Base-by-base conservation (phyloP, 2,888 invertebrate species). In the Chelonus formosanus region DNA sequence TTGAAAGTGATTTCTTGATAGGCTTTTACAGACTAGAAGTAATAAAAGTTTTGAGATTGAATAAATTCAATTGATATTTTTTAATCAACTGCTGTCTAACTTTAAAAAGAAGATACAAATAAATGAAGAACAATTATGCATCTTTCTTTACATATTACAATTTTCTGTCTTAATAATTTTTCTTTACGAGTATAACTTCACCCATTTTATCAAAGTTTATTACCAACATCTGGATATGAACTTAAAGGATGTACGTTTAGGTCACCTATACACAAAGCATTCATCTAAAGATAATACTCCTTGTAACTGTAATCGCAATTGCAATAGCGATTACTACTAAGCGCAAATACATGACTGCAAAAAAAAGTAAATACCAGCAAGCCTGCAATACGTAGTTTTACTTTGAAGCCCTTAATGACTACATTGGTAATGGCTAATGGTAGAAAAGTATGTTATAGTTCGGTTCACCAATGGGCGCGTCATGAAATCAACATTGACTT, bases 291-390 rank as follows among this genome's bases (percentile, higher is more conserved):
- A 34, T 20, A 20, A 31, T 53, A 43, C 43, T 61, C 8, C 10
- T 44, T 61, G 36, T 61, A 53, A 61, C 61, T 61, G 61, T 53
- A 61, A 44, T 52, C 52, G 40, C 52, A 61, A 61, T 61, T 53
- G 43, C 44, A 61, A 53, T 61, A 52, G 52, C 52, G 61, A 61
- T 61, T 61, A 6, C 53, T 36, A 36, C 31, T 48, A 45, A n/a
- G 20, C 31, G 31, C 32, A 44, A 32, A 57, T 57, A 57, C 7
- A 57, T 57, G 57, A 57, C 6, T 44, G 44, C 31, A 57, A 57
- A 44, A 57, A 57, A 8, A 44, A 3, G 31, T 43, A 57, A 57
- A 44, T 10, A 34, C 48, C 34, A 48, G 47, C 35, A 6, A 40
- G 40, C 36, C 10, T 43, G 40, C 34, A 35, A 59, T 59, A 47